phyloP scores from a whole-genome alignment of 2,888 invertebrate genomes.

The Ectobius pallidus region DNA sequence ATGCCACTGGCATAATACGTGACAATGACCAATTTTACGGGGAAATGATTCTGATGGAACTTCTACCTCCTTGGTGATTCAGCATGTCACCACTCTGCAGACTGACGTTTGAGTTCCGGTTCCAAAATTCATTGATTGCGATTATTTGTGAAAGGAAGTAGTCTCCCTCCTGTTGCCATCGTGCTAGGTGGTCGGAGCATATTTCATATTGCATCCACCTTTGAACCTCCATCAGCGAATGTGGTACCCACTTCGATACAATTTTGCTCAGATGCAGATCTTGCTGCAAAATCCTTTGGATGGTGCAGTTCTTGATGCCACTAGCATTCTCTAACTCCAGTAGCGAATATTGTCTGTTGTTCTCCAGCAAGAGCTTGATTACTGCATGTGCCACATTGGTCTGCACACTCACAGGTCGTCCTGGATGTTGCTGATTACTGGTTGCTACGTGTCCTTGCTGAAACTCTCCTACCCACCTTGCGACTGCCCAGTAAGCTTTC shows the following conservation, averaged over 20 bases:
- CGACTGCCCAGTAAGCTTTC: background rate
- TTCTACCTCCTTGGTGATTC: background rate
- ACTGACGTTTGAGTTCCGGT: background rate
- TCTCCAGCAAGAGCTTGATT: background rate
- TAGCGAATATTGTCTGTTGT: background rate
- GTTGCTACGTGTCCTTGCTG: too few relatives aligned
- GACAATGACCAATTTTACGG: background rate
- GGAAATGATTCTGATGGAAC: background rate
- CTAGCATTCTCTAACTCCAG: background rate
- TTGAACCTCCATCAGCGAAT: too few relatives aligned
- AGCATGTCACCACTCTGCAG: background rate
- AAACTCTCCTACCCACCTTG: too few relatives aligned
- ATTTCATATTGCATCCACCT: too few relatives aligned
- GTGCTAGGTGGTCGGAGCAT: too few relatives aligned
- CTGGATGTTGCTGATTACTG: too few relatives aligned
- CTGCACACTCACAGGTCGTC: too few relatives aligned
- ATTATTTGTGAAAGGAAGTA: background rate
- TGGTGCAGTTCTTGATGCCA: conserved; percentile 1
- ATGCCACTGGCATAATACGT: background rate
- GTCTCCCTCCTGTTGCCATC: background rate
- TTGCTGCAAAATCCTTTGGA: background rate
- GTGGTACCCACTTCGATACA: too few relatives aligned
- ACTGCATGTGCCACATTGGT: too few relatives aligned
- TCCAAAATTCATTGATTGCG: background rate
- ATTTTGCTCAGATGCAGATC: too few relatives aligned